A percentile compares a stretch with the other conserved stretches of the same genome.
Evolutionary conservation across 2,797 vertebrate species (phyloP).

Genomic region (Brotogeris chrysoptera): DNA sequence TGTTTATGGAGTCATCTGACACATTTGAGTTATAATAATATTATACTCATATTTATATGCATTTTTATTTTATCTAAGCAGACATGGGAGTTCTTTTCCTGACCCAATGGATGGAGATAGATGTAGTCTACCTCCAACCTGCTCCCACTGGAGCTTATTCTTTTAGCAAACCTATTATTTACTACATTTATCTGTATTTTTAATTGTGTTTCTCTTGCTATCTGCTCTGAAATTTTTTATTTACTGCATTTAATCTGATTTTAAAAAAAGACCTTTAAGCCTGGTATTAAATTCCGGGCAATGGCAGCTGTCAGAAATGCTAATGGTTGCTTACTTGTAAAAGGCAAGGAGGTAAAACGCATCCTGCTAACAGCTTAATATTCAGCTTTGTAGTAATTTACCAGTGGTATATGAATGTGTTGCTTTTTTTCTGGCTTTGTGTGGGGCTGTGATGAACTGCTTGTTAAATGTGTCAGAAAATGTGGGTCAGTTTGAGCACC

Average conservation of each 20-base stretch:
- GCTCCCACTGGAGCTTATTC: background rate
- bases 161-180: background rate
- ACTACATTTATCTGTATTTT: slow-evolving; percentile 11
- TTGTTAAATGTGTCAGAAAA: background rate
- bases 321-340: background rate
- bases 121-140: background rate
- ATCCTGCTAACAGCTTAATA: background rate
- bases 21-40: background rate
- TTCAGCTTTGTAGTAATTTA: background rate
- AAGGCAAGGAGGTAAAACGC: background rate
- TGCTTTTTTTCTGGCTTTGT: background rate
- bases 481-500: background rate
- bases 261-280: background rate
- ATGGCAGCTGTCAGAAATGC: background rate
- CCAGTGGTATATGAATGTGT: background rate
- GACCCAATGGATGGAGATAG: background rate
- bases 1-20: background rate
- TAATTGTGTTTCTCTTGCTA: slow-evolving; percentile 3
- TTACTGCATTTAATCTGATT: slow-evolving; percentile 14
- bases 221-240: background rate
- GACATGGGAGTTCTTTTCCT: background rate
- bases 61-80: background rate
- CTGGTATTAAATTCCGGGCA: background rate
- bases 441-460: background rate
- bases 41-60: background rate